A percentile compares a stretch with the other conserved stretches of the same genome.
These are phyloP conservation scores for Aythya baeri DNA, from an alignment of 2,113 vertebrate species.

Conservation along the genomic window DNA sequence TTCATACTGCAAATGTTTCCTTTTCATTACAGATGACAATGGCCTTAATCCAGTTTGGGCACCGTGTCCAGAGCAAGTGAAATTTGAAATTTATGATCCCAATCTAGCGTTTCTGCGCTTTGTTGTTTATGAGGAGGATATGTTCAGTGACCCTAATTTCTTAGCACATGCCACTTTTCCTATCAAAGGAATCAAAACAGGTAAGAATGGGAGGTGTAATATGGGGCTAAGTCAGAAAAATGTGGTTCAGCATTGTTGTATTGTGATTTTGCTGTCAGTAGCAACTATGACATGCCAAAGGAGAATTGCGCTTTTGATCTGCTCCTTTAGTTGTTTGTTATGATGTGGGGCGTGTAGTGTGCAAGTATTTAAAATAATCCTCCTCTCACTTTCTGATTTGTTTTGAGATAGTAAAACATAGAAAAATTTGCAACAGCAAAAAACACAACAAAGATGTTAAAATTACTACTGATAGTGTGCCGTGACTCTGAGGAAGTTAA, in stretches of 20 bases:
- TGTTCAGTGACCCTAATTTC: conserved; percentile 99
- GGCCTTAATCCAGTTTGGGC: conserved; percentile 94
- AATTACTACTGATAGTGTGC: not conserved
- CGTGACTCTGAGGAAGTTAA: not conserved
- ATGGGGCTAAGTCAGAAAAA: not conserved
- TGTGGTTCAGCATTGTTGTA: not conserved
- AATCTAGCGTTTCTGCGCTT: conserved; percentile 92
- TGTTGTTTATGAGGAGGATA: conserved; percentile 96
- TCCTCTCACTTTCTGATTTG: not conserved
- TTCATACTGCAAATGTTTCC: conserved; percentile 1
- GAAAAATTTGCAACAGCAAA: not conserved
- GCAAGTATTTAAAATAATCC: not conserved
- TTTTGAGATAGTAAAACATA: not conserved
- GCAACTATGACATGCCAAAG: not conserved
- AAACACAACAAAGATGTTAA: not conserved
- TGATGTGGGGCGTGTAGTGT: not conserved
- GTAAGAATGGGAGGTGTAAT: conserved; percentile 67
- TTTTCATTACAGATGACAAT: conserved; percentile 87
- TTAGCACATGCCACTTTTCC: conserved; percentile 94
- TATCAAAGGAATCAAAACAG: conserved; percentile 91
- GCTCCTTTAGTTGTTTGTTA: not conserved
- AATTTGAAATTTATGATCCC: conserved; percentile 89
- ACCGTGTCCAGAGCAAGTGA: conserved; percentile 80
- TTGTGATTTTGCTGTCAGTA: not conserved
- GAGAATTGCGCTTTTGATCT: not conserved